A percentile compares a stretch with the other conserved stretches of the same genome.
Conservation (phyloP, 2,113 vertebrate genomes). For the Lota lota region DNA sequence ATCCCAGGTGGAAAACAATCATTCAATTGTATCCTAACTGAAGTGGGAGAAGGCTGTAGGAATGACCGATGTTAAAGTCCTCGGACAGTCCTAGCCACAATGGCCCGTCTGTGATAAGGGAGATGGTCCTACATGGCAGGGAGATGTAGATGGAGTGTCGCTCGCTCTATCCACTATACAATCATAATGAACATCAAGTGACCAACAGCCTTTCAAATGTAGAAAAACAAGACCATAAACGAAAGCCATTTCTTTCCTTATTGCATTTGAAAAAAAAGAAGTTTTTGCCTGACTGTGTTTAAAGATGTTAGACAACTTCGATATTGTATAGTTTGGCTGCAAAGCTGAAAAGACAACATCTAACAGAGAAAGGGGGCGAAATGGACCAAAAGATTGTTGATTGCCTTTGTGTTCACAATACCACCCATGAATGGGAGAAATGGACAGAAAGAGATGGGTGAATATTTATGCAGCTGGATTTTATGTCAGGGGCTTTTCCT, state of each 20-base stretch:
- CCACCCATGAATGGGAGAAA: background rate
- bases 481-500: slow-evolving; percentile 6
- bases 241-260: slow-evolving; percentile 40
- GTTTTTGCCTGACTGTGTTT: slow-evolving; percentile 27
- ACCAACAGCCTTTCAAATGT: slow-evolving; percentile 3
- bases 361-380: background rate
- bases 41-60: too few relatives aligned
- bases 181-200: background rate
- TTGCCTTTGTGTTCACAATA: background rate
- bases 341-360: slow-evolving; percentile 5
- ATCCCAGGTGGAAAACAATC: too few relatives aligned
- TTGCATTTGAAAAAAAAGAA: slow-evolving; percentile 43
- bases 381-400: background rate
- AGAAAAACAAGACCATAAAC: slow-evolving; percentile 13
- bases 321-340: background rate
- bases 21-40: too few relatives aligned
- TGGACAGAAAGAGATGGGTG: background rate
- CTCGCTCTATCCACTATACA: too few relatives aligned
- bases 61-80: too few relatives aligned
- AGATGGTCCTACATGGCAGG: too few relatives aligned
- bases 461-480: background rate
- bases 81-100: too few relatives aligned
- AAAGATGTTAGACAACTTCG: background rate
- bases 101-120: too few relatives aligned
- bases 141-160: too few relatives aligned